Percentiles rank a stretch among this genome's conserved stretches.
Conservation (phyloP, 2,113 vertebrate genomes). For the Onychorhynchus coronatus region DNA sequence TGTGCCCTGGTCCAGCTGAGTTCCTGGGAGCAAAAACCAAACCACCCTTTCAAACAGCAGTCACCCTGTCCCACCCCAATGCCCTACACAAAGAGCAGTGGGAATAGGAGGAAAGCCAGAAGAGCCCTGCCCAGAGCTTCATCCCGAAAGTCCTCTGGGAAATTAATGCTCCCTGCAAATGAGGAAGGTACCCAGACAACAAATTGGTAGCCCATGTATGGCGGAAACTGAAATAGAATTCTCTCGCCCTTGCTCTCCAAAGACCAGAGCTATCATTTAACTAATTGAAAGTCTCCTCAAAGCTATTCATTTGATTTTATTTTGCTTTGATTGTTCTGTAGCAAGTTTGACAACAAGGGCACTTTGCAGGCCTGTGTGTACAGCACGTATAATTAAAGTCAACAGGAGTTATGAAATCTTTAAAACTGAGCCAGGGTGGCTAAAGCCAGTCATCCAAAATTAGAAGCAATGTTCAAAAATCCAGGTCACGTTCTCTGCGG, state of each 20-base stretch:
- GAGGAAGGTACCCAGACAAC: neutral
- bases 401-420: neutral
- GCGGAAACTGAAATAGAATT: slow-evolving; percentile 3
- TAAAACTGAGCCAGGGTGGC: neutral
- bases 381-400: slow-evolving; percentile 4
- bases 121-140: neutral
- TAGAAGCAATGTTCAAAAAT: neutral
- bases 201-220: neutral
- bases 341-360: neutral
- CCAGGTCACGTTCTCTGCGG: neutral
- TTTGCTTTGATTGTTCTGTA: neutral
- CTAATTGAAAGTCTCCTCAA: slow-evolving; percentile 47
- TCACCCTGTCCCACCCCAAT: neutral
- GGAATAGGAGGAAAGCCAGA: neutral
- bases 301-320: neutral
- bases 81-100: neutral
- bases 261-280: slow-evolving; percentile 33
- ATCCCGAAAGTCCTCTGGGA: neutral
- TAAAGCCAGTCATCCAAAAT: neutral
- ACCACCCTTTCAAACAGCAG: neutral
- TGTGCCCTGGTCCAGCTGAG: neutral
- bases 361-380: neutral
- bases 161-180: neutral
- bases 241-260: neutral
- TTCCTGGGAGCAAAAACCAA: neutral